These are phyloP conservation scores for Poecile atricapillus DNA, from an alignment of 2,113 vertebrate species.

Conservation along the genomic window DNA sequence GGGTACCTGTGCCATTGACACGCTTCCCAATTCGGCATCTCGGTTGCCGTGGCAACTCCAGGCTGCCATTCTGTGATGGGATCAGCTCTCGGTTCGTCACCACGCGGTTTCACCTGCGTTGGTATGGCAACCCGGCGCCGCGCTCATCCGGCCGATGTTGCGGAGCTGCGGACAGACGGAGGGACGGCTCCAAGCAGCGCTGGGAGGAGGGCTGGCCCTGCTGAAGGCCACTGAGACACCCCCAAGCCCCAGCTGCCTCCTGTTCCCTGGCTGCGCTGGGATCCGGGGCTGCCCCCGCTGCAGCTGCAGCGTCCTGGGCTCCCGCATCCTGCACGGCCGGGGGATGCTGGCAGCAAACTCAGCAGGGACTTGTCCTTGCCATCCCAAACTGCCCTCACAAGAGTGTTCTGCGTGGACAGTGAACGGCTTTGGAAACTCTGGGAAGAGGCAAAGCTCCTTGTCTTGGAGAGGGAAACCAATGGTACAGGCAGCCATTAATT, in stretches of 20 bases:
- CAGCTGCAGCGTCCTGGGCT: accelerated
- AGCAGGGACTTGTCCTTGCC: background rate
- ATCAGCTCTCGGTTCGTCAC: conserved; percentile 64
- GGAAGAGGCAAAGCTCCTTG: background rate
- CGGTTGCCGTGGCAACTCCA: conserved; percentile 64
- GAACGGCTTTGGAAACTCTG: background rate
- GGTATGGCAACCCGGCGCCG: conserved; percentile 69
- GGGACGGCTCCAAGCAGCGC: accelerated
- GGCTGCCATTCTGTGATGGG: conserved; percentile 66
- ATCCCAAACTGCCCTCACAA: accelerated
- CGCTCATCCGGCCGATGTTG: background rate
- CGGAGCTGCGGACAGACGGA: background rate
- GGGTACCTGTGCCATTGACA: conserved; percentile 10
- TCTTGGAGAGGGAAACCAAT: accelerated
- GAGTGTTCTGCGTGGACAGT: background rate
- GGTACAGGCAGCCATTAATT: background rate
- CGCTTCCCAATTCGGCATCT: conserved; percentile 42
- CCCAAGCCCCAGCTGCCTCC: background rate
- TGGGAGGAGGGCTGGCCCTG: background rate
- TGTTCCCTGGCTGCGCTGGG: background rate
- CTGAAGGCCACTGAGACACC: accelerated
- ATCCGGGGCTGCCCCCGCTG: background rate
- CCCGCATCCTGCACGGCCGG: accelerated
- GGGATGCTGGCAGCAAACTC: background rate
- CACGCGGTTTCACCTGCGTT: conserved; percentile 63